Evolutionary conservation across 64 coral and sea anemone genomes (phyloP).

Genomic region (Porites australiensis): DNA sequence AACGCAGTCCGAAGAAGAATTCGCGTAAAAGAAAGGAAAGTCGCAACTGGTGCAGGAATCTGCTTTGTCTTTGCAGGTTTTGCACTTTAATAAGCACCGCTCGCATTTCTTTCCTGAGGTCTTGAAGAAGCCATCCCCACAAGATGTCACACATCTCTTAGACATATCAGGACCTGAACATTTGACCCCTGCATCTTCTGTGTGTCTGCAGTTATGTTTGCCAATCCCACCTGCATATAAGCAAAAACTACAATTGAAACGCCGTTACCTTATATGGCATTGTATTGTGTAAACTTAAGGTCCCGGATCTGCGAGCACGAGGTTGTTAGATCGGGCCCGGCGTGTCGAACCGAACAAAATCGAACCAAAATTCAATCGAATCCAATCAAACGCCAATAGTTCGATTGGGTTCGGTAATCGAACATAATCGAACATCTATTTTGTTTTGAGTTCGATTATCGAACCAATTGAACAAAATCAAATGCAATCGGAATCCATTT

Average conservation of each 20-base stretch:
- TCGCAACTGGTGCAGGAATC: conserved; percentile 59
- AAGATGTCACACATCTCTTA: conserved; percentile 54
- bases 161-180: conserved; percentile 86
- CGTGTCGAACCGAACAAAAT: too few relatives aligned
- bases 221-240: conserved; percentile 51
- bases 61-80: conserved; percentile 41
- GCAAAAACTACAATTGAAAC: not conserved
- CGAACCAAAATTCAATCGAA: too few relatives aligned
- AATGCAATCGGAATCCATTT: too few relatives aligned
- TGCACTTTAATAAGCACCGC: conserved; percentile 66
- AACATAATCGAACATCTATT: too few relatives aligned
- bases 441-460: too few relatives aligned
- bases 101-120: conserved; percentile 48
- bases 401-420: too few relatives aligned
- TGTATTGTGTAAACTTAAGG: too few relatives aligned
- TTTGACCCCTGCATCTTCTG: conserved; percentile 76
- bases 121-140: conserved; percentile 63
- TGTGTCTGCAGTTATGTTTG: conserved; percentile 79
- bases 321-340: too few relatives aligned
- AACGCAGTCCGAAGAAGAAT: conserved; percentile 18
- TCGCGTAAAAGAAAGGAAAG: conserved; percentile 44
- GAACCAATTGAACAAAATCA: too few relatives aligned
- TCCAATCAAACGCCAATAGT: too few relatives aligned
- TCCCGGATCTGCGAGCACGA: too few relatives aligned
- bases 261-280: not conserved